Conservation (phyloP, 2,888 invertebrate species). For the Aromia moschata region DNA sequence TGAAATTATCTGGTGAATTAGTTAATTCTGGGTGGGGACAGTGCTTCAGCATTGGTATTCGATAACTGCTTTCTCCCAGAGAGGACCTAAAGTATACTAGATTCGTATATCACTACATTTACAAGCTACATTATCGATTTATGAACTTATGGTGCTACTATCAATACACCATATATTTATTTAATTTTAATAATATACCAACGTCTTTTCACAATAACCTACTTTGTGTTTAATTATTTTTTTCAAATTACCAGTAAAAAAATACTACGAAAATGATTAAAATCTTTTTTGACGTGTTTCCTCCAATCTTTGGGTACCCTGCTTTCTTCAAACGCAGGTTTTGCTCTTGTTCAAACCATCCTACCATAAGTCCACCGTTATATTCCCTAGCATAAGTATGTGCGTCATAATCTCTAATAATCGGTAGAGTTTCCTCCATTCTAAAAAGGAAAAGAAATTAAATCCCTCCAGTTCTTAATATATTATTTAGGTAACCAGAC, state of each 20-base stretch:
- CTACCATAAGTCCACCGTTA: slow-evolving; percentile 69
- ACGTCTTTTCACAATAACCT: too few relatives aligned
- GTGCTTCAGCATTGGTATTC: slow-evolving; percentile 68
- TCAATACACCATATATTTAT: too few relatives aligned
- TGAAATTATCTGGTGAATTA: slow-evolving; percentile 76
- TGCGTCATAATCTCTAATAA: slow-evolving; percentile 73
- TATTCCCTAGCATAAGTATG: slow-evolving; percentile 71
- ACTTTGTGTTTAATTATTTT: slow-evolving; percentile 8
- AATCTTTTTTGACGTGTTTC: slow-evolving; percentile 66
- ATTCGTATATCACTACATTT: too few relatives aligned
- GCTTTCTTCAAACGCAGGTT: slow-evolving; percentile 69
- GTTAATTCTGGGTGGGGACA: slow-evolving; percentile 66
- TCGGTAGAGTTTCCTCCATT: slow-evolving; percentile 62
- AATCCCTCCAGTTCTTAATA: too few relatives aligned
- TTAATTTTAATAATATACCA: too few relatives aligned
- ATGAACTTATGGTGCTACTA: too few relatives aligned
- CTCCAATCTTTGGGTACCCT: slow-evolving; percentile 65
- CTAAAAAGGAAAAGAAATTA: slow-evolving; percentile 28
- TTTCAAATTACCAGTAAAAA: background rate
- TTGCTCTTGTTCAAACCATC: slow-evolving; percentile 74
- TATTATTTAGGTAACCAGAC: too few relatives aligned
- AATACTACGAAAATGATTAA: slow-evolving; percentile 69
- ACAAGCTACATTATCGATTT: too few relatives aligned
- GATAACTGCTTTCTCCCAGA: slow-evolving; percentile 66
- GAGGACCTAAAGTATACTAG: slow-evolving; percentile 56